Percentiles rank a stretch among this genome's conserved stretches.
phyloP scores from a whole-genome alignment of 2,888 invertebrate species.

The Aporophyla lueneburgensis region DNA sequence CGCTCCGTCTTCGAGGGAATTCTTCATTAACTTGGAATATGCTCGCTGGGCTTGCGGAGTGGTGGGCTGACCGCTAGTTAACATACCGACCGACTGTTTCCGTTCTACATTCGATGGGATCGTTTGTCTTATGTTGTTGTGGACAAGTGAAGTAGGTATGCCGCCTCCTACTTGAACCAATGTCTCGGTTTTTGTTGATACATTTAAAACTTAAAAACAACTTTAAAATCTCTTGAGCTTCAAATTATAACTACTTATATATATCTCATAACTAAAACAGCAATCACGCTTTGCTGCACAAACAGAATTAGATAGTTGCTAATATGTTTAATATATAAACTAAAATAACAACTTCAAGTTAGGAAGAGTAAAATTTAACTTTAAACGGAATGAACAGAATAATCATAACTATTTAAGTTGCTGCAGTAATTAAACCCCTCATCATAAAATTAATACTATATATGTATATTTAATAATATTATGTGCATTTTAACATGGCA shows the following conservation, averaged over 20 bases:
- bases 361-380: neutral
- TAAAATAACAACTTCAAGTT: neutral
- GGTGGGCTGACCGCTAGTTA: conserved; percentile 48
- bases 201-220: neutral
- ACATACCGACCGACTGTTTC: conserved; percentile 44
- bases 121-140: conserved; percentile 46
- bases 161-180: neutral
- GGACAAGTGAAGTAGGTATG: neutral
- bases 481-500: conserved; percentile 52
- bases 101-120: conserved; percentile 28
- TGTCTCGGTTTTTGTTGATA: neutral
- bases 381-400: conserved; percentile 12
- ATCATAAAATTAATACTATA: conserved; percentile 10
- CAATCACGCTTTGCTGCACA: neutral
- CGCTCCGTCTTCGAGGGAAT: conserved; percentile 62
- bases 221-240: neutral
- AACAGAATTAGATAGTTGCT: neutral
- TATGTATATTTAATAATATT: conserved; percentile 41
- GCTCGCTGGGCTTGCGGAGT: conserved; percentile 30
- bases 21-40: conserved; percentile 68
- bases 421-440: conserved; percentile 23
- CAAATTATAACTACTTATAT: neutral
- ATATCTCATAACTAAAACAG: neutral
- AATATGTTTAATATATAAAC: neutral
- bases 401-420: conserved; percentile 5